phyloP scores from a whole-genome alignment of 2,113 vertebrate species.

The Cairina moschata region DNA sequence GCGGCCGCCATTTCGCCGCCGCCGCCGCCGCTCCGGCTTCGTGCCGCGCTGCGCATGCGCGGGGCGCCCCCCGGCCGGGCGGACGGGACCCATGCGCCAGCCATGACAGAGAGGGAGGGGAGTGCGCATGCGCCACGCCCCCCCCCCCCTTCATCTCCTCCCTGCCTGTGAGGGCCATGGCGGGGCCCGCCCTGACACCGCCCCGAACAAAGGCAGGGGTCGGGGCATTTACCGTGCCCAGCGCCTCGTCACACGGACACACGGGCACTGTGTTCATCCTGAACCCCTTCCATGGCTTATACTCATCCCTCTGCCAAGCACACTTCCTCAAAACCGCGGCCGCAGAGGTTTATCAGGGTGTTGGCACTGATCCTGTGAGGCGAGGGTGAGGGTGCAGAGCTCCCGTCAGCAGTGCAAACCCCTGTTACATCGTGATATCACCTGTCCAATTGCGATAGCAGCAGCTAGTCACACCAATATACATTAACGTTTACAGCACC shows the following conservation, averaged over 20 bases:
- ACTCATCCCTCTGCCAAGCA: neutral
- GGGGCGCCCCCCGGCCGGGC: neutral
- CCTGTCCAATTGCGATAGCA: no score
- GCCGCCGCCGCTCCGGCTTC: slow-evolving; percentile 68
- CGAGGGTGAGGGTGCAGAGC: neutral
- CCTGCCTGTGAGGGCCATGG: no score
- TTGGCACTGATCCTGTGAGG: accelerated
- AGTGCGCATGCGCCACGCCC: neutral
- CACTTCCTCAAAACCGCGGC: no score
- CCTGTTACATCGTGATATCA: no score
- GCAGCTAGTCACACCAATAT: neutral
- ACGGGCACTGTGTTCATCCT: neutral
- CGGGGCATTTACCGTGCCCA: accelerated
- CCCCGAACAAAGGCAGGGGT: no score
- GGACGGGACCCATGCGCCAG: neutral
- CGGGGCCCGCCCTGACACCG: no score
- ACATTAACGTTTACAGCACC: neutral
- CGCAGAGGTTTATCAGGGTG: accelerated
- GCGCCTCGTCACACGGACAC: neutral
- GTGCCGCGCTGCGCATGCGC: slow-evolving; percentile 42
- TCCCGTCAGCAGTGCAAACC: no score
- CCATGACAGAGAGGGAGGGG: neutral
- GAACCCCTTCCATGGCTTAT: neutral
- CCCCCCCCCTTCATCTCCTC: no score
- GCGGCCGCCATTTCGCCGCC: slow-evolving; percentile 90